phyloP scores from a whole-genome alignment of 2,797 vertebrate genomes.

The Anguilla anguilla region DNA sequence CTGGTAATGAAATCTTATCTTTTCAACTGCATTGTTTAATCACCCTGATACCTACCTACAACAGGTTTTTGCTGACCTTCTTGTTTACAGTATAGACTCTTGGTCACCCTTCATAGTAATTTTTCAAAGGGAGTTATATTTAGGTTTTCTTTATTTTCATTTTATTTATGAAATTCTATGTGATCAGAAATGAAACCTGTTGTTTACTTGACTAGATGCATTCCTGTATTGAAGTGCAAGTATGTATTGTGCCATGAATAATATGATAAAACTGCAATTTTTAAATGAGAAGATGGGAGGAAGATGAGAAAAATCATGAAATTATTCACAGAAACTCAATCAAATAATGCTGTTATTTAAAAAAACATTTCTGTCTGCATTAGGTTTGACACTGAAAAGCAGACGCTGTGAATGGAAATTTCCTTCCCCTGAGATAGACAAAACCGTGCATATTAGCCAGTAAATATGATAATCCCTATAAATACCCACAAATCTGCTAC shows the following conservation, averaged over 20 bases:
- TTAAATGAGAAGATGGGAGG: background rate
- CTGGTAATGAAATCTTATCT: background rate
- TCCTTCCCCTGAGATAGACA: background rate
- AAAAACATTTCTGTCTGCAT: background rate
- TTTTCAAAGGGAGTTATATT: background rate
- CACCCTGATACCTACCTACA: background rate
- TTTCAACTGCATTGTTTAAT: background rate
- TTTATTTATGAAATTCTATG: background rate
- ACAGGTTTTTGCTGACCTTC: background rate
- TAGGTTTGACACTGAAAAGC: slow-evolving; percentile 9
- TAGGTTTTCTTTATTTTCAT: too few relatives aligned
- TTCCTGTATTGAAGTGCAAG: background rate
- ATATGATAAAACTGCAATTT: background rate
- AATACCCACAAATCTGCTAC: slow-evolving; percentile 11
- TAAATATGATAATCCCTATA: slow-evolving; percentile 21
- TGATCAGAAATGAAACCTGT: background rate
- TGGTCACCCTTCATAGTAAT: background rate
- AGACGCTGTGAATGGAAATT: slow-evolving; percentile 18
- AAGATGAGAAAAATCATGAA: background rate
- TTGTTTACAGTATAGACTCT: background rate
- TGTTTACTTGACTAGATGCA: background rate
- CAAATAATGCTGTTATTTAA: background rate
- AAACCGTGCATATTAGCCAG: slow-evolving; percentile 10
- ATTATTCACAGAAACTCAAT: background rate
- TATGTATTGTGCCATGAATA: background rate